Conservation (phyloP, 2,113 vertebrate genomes). For the Saguinus midas region DNA sequence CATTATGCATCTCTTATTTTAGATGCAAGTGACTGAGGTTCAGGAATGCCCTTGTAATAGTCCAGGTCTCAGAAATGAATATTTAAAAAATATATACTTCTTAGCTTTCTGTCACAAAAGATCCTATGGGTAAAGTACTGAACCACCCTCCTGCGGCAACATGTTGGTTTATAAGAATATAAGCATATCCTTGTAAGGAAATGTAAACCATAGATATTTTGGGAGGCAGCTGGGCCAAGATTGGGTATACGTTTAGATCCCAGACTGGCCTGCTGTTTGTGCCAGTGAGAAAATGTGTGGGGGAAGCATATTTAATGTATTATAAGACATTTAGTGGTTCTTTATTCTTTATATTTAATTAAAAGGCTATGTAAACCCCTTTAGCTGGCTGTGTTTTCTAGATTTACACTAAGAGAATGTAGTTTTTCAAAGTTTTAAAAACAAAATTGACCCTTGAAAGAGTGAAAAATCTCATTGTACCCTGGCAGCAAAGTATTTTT, state of each 20-base stretch:
- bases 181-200: slow-evolving; percentile 61
- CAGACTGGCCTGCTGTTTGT: background rate
- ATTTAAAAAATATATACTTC: background rate
- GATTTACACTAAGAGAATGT: slow-evolving; percentile 1
- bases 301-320: background rate
- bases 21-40: slow-evolving; percentile 57
- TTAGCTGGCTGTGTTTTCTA: background rate
- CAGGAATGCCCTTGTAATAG: slow-evolving; percentile 52
- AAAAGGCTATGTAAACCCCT: background rate
- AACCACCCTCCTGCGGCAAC: background rate
- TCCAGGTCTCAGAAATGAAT: slow-evolving; percentile 45
- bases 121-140: slow-evolving; percentile 21
- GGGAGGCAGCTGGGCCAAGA: slow-evolving; percentile 51
- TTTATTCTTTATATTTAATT: slow-evolving; percentile 9
- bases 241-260: background rate
- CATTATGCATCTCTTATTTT: slow-evolving; percentile 24
- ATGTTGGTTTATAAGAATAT: slow-evolving; percentile 14
- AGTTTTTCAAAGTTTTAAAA: background rate
- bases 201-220: slow-evolving; percentile 53
- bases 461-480: background rate
- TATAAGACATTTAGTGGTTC: background rate
- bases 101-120: slow-evolving; percentile 70
- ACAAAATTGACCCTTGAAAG: background rate
- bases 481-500: slow-evolving; percentile 26
- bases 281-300: background rate